Conservation (phyloP, 2,113 vertebrate species). For the Ciconia maguari region DNA sequence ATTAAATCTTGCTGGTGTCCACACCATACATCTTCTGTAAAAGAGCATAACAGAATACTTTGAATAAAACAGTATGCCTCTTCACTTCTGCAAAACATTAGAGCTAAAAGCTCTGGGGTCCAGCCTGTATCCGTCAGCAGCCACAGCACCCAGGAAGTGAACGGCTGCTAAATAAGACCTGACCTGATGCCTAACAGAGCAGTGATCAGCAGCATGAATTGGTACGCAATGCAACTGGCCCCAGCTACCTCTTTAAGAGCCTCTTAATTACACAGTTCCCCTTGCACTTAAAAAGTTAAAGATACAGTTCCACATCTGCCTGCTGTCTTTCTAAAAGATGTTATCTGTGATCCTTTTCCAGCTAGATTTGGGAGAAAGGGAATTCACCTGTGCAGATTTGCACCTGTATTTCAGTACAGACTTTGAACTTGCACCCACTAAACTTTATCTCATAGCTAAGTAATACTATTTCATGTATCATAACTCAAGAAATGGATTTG, state of each 20-base stretch:
- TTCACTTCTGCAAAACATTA: neutral
- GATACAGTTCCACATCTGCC: neutral
- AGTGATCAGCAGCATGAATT: neutral
- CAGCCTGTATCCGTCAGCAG: neutral
- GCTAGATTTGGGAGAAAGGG: neutral
- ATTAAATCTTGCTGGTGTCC: neutral
- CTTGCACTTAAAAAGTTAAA: neutral
- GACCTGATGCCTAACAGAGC: neutral
- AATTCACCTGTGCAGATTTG: neutral
- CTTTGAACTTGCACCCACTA: neutral
- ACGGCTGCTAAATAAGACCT: rapidly evolving
- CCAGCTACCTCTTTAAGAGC: neutral
- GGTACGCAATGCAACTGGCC: neutral
- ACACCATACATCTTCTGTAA: neutral
- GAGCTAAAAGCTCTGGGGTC: neutral
- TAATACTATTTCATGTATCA: neutral
- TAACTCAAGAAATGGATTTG: neutral
- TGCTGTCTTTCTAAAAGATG: neutral
- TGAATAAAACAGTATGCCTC: neutral
- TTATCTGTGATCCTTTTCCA: neutral
- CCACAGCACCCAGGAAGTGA: neutral
- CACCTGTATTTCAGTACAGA: neutral
- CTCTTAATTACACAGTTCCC: neutral
- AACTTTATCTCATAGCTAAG: neutral
- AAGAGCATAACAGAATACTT: neutral